These are phyloP conservation scores for Apomyelois bistriatella DNA, from an alignment of 2,888 invertebrate genomes.

Conservation along the genomic window DNA sequence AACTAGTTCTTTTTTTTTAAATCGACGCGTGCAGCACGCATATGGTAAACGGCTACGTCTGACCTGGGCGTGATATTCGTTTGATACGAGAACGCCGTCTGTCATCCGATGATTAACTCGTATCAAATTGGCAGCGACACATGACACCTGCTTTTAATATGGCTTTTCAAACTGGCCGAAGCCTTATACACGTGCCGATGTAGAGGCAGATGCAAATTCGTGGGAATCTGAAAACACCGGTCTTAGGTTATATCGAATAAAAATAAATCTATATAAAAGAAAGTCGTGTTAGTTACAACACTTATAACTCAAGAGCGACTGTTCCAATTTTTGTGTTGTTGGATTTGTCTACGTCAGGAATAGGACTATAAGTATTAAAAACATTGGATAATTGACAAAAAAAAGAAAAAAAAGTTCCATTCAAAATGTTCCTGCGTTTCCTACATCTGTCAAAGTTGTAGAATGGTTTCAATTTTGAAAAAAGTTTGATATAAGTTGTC, in stretches of 20 bases:
- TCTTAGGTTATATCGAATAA: neutral
- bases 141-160: constrained; percentile 15
- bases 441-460: no score
- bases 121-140: constrained; percentile 18
- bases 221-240: neutral
- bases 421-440: no score
- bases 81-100: constrained; percentile 24
- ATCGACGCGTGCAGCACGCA: constrained; percentile 28
- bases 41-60: constrained; percentile 27
- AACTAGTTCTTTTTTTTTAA: constrained; percentile 27
- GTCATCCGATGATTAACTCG: constrained; percentile 21
- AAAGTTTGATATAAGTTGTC: no score
- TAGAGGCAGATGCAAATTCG: neutral
- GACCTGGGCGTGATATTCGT: constrained; percentile 33
- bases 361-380: no score
- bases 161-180: constrained; percentile 12
- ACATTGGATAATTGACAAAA: no score
- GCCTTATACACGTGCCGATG: constrained; percentile 2
- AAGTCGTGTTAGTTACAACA: no score
- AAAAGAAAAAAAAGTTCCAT: no score
- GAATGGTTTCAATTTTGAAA: no score
- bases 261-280: neutral
- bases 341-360: no score
- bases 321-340: no score
- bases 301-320: no score